These are phyloP conservation scores for Polyodon spathula DNA, from an alignment of 2,113 vertebrate species.

Conservation along the genomic window DNA sequence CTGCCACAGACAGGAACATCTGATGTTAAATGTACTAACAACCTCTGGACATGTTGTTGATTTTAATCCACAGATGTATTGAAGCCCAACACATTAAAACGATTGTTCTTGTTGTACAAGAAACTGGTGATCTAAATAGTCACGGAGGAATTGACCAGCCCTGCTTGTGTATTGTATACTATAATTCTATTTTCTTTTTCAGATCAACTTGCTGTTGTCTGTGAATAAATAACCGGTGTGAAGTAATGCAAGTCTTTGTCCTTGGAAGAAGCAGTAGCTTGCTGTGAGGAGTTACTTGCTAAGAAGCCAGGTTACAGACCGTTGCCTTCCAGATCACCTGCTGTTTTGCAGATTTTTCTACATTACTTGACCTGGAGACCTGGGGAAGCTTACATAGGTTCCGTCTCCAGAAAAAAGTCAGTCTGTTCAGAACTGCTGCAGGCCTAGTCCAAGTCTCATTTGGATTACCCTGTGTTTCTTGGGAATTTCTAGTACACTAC, in stretches of 20 bases:
- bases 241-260: conserved; percentile 5
- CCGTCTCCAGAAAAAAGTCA: no score
- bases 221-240: conserved; percentile 65
- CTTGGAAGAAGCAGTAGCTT: conserved; percentile 11
- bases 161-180: conserved; percentile 20
- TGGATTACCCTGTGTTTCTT: neutral
- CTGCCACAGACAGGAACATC: neutral
- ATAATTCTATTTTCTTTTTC: conserved; percentile 38
- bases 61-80: no score
- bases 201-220: conserved; percentile 83
- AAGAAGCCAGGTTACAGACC: neutral
- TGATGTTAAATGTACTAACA: no score
- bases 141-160: conserved; percentile 22
- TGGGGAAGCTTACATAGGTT: neutral
- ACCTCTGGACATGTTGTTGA: no score
- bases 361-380: neutral
- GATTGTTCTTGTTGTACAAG: no score
- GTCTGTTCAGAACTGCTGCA: no score
- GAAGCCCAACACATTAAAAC: no score
- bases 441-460: no score
- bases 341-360: neutral
- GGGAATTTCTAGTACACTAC: neutral
- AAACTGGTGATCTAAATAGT: conserved; percentile 1
- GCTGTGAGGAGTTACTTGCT: conserved; percentile 7
- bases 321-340: neutral